Evolutionary conservation across 2,797 vertebrate species (phyloP).

Genomic region (Octomys mimax): DNA sequence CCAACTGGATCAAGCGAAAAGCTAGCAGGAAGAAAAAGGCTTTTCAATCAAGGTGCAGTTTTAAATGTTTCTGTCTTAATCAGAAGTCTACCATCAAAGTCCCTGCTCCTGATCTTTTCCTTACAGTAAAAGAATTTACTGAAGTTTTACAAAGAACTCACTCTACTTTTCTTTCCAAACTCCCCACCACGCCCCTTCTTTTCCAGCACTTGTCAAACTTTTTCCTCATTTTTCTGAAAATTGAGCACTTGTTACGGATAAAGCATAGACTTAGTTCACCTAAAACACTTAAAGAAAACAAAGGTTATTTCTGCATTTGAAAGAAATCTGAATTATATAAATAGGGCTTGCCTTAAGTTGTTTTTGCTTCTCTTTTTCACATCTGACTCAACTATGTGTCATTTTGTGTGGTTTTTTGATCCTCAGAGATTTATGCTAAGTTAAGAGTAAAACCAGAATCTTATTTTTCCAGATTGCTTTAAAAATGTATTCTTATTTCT

Average conservation of each 20-base stretch:
- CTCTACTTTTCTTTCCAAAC: background rate
- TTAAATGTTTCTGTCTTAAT: constrained; percentile 63
- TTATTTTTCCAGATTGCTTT: constrained; percentile 28
- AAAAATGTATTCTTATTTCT: background rate
- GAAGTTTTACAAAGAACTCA: background rate
- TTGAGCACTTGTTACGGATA: background rate
- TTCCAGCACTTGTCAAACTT: background rate
- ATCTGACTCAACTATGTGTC: background rate
- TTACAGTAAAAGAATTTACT: constrained; percentile 9
- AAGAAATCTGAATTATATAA: constrained; percentile 22
- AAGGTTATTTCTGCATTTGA: background rate
- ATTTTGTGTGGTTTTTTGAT: constrained; percentile 6
- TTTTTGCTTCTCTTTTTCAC: constrained; percentile 19
- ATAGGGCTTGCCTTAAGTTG: background rate
- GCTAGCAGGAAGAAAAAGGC: constrained; percentile 1
- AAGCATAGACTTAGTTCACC: background rate
- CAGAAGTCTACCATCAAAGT: constrained; percentile 26
- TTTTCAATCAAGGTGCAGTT: constrained; percentile 53
- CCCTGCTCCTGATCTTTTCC: background rate
- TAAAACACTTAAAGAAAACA: constrained; percentile 37
- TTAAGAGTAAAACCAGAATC: constrained; percentile 10
- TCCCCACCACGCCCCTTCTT: background rate
- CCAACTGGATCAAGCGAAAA: constrained; percentile 44
- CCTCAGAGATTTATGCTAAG: background rate
- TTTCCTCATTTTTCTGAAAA: constrained; percentile 50